Evolutionary conservation across 2,797 vertebrate species (phyloP).

Genomic region (Acanthornis magna): DNA sequence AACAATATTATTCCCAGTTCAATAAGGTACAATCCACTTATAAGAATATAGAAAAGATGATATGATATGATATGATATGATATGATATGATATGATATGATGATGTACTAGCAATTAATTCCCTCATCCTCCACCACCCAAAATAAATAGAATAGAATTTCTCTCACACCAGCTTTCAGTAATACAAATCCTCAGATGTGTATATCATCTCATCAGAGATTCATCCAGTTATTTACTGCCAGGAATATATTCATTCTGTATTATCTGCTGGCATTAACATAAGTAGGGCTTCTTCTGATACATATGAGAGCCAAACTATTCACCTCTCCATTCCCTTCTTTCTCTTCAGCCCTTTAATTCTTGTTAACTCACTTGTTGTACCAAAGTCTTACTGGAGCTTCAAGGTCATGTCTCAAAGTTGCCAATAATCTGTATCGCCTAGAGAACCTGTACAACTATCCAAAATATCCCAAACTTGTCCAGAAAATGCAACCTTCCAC

Average conservation of each 20-base stretch:
- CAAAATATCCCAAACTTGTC: neutral
- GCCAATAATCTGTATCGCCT: neutral
- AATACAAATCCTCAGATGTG: neutral
- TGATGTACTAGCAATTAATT: neutral
- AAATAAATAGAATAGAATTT: neutral
- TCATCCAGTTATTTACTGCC: neutral
- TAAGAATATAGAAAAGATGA: neutral
- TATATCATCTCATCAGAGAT: neutral
- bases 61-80: neutral
- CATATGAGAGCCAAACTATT: neutral
- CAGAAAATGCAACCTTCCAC: neutral
- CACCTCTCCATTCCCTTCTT: neutral
- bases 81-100: neutral
- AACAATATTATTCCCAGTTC: neutral
- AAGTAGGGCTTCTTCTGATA: neutral
- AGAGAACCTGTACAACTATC: neutral
- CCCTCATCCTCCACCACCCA: neutral
- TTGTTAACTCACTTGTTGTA: neutral
- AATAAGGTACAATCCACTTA: neutral
- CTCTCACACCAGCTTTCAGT: neutral
- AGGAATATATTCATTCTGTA: neutral
- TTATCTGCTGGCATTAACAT: neutral
- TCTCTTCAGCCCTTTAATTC: neutral
- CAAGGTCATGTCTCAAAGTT: neutral
- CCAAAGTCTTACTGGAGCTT: neutral